Conservation (phyloP, 2,797 vertebrate species). For the Alectoris magna region DNA sequence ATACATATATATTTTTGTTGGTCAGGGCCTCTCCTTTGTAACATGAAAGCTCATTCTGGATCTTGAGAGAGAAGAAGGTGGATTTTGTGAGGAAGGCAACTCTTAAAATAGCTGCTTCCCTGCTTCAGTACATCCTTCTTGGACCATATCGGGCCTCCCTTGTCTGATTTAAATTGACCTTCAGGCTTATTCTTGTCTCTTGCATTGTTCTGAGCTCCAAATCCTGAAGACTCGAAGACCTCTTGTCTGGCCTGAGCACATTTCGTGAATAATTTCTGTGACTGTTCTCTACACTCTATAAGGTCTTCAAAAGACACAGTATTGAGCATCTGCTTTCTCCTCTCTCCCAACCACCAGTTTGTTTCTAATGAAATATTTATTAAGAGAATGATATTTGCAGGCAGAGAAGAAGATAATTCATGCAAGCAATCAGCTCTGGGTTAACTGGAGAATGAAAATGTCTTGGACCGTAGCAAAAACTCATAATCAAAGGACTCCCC, state of each 20-base stretch:
- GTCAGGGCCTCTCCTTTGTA: rapidly evolving
- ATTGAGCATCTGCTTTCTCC: background rate
- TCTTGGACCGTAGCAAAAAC: constrained; percentile 61
- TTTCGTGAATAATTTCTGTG: background rate
- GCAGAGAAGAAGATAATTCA: constrained; percentile 63
- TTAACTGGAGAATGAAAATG: constrained; percentile 72
- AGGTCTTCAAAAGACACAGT: background rate
- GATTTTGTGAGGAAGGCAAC: background rate
- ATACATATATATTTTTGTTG: background rate
- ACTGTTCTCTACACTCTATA: background rate
- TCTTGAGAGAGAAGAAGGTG: background rate
- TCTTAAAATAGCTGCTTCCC: background rate
- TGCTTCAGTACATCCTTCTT: background rate
- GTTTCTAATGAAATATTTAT: constrained; percentile 67
- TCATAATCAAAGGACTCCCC: constrained; percentile 55
- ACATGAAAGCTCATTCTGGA: background rate
- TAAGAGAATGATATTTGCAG: constrained; percentile 53
- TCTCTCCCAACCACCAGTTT: background rate
- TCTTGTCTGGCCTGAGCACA: background rate
- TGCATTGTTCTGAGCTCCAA: background rate
- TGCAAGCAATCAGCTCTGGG: constrained; percentile 58
- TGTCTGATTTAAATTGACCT: constrained; percentile 9
- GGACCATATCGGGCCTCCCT: background rate
- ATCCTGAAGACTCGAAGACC: background rate
- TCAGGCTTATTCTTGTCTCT: background rate